Conservation (phyloP, 2,113 vertebrate genomes). For the Micromys minutus region DNA sequence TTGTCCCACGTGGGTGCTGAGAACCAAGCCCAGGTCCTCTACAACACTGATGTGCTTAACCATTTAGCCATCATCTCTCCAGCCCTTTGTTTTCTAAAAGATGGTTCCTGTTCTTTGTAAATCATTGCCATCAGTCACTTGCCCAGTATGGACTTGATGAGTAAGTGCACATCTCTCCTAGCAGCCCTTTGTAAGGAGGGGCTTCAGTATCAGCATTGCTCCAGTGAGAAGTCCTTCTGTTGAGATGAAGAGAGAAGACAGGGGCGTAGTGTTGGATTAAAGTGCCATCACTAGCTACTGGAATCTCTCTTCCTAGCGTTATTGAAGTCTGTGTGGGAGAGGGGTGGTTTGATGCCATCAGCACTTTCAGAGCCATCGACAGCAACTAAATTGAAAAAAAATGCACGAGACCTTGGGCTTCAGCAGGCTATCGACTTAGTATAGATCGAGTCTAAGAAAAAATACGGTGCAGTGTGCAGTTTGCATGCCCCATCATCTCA, state of each 20-base stretch:
- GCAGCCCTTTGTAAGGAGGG: neutral
- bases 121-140: neutral
- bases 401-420: slow-evolving; percentile 84
- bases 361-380: slow-evolving; percentile 85
- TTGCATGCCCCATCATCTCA: slow-evolving; percentile 82
- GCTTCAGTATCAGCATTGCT: neutral
- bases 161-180: neutral
- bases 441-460: slow-evolving; percentile 85
- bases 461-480: slow-evolving; percentile 80
- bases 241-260: slow-evolving; percentile 21
- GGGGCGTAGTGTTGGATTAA: slow-evolving; percentile 63
- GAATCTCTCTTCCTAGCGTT: slow-evolving; percentile 67
- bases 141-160: neutral
- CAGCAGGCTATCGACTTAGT: slow-evolving; percentile 84
- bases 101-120: neutral
- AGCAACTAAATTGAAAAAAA: slow-evolving; percentile 87
- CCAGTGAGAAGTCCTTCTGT: slow-evolving; percentile 30
- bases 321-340: slow-evolving; percentile 83
- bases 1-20: neutral
- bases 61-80: neutral
- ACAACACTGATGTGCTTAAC: neutral
- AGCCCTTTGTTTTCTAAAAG: neutral
- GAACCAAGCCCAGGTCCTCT: neutral
- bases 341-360: slow-evolving; percentile 83
- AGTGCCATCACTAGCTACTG: slow-evolving; percentile 52